phyloP scores from a whole-genome alignment of 2,888 invertebrate species.

The Leptinotarsa peninsularis region DNA sequence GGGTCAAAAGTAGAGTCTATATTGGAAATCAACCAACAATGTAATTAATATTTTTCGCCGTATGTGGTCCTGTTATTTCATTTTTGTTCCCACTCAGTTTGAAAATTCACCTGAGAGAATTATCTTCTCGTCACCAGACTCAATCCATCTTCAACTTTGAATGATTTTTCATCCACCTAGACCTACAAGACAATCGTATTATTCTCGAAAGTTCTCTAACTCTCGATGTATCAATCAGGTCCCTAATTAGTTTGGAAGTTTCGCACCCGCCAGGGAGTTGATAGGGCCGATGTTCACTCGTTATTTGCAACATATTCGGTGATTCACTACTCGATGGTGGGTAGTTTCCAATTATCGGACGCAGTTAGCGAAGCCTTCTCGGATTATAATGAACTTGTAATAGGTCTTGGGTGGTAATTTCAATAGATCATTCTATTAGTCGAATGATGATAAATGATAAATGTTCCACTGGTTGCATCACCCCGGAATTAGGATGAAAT shows the following conservation, averaged over 20 bases:
- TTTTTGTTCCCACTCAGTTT: too few species aligned
- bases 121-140: too few species aligned
- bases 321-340: constrained; percentile 36
- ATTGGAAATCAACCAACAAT: too few species aligned
- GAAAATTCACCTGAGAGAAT: too few species aligned
- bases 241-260: constrained; percentile 57
- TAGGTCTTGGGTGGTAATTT: constrained; percentile 31
- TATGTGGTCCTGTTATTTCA: too few species aligned
- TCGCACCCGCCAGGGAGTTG: constrained; percentile 42
- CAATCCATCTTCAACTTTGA: too few species aligned
- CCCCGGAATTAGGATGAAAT: too few species aligned
- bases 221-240: constrained; percentile 54
- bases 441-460: not conserved
- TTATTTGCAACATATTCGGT: constrained; percentile 41
- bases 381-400: constrained; percentile 39
- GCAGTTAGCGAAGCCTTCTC: constrained; percentile 37
- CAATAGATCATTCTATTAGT: constrained; percentile 40
- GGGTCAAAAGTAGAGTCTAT: too few species aligned
- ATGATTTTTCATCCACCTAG: too few species aligned
- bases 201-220: constrained; percentile 12
- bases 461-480: not conserved
- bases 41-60: too few species aligned
- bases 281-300: constrained; percentile 47
- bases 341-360: constrained; percentile 45
- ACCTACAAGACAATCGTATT: not conserved